phyloP scores from a whole-genome alignment of 92 coral and sea anemone genomes.

The Porites rus region DNA sequence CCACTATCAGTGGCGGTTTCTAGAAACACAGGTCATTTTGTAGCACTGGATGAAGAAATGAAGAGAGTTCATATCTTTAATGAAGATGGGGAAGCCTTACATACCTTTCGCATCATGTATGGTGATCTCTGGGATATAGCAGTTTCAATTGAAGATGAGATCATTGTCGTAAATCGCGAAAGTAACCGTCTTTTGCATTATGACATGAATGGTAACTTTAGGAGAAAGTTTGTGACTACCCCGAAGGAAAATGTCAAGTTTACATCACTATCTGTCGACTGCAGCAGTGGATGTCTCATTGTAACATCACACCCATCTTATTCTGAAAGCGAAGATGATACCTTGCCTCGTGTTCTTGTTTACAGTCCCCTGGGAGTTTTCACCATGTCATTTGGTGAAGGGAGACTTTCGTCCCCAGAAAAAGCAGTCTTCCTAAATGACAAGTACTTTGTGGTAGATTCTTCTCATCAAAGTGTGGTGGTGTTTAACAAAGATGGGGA shows the following conservation, averaged over 20 bases:
- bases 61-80: constrained; percentile 43
- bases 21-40: constrained; percentile 35
- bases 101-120: constrained; percentile 35
- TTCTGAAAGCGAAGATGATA: constrained; percentile 3
- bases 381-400: constrained; percentile 29
- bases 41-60: constrained; percentile 37
- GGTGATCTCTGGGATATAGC: constrained; percentile 59
- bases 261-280: constrained; percentile 45
- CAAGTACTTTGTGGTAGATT: constrained; percentile 36
- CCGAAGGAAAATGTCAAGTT: constrained; percentile 46
- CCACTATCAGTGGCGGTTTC: constrained; percentile 46
- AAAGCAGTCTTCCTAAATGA: constrained; percentile 38
- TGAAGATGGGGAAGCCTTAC: constrained; percentile 25
- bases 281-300: constrained; percentile 26
- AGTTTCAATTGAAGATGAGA: constrained; percentile 34
- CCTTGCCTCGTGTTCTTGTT: constrained; percentile 23
- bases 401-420: constrained; percentile 8
- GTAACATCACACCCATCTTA: constrained; percentile 29
- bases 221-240: constrained; percentile 22
- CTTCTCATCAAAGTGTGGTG: background rate
- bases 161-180: constrained; percentile 48
- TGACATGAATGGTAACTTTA: constrained; percentile 43
- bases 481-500: constrained; percentile 40
- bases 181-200: constrained; percentile 53
- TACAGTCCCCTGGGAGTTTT: constrained; percentile 28